Percentiles rank a stretch among this genome's conserved stretches.
phyloP scores from a whole-genome alignment of 2,797 vertebrate genomes.

The Morelia viridis region DNA sequence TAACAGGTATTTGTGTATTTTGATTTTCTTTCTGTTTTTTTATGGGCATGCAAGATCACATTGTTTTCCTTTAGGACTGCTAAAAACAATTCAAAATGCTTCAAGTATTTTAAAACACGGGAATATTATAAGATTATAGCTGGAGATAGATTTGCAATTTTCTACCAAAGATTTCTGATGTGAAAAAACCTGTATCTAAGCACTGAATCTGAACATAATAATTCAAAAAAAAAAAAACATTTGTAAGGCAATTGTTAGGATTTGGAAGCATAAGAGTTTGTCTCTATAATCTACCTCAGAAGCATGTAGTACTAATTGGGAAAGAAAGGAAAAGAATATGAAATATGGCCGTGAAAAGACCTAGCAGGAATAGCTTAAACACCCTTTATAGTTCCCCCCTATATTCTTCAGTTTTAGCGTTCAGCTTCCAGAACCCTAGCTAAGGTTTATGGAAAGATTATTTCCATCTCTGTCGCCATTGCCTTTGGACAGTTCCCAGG shows the following conservation, averaged over 20 bases:
- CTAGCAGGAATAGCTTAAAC: neutral
- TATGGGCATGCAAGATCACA: neutral
- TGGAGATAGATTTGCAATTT: neutral
- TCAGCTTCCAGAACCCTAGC: neutral
- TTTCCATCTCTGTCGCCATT: neutral
- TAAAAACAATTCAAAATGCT: neutral
- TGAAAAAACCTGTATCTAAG: neutral
- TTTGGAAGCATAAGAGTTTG: neutral
- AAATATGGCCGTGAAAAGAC: neutral
- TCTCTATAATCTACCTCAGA: constrained; percentile 3
- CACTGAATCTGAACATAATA: neutral
- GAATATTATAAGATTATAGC: neutral
- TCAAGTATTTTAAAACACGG: neutral
- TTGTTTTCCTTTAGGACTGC: neutral
- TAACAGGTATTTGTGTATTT: constrained; percentile 33
- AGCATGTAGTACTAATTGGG: neutral
- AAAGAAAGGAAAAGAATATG: neutral
- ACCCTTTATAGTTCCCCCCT: neutral
- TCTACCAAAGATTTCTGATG: neutral
- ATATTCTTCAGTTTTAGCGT: neutral
- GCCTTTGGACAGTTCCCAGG: neutral
- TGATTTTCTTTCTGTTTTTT: neutral
- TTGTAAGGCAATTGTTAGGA: neutral
- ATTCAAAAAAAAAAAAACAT: neutral
- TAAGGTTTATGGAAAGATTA: neutral